These are phyloP conservation scores for Mustelus asterias DNA, from an alignment of 2,113 vertebrate genomes.

Conservation along the genomic window DNA sequence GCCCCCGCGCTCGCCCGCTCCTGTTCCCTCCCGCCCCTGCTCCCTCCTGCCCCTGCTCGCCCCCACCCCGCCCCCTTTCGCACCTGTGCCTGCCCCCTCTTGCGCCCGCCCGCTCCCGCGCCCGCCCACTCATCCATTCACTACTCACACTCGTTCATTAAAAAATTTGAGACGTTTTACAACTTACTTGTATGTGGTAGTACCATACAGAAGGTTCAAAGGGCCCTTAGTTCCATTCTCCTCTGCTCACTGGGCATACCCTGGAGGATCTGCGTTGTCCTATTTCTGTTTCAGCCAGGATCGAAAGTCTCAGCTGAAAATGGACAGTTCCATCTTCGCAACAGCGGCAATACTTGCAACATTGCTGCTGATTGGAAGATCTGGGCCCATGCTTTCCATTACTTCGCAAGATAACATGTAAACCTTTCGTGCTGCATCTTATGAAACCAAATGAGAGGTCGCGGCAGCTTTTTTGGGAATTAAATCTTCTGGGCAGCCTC, in stretches of 20 bases:
- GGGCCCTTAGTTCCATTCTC: not conserved
- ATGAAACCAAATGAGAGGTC: not conserved
- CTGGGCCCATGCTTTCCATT: not conserved
- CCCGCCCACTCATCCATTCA: not conserved
- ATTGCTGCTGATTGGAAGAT: not conserved
- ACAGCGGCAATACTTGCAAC: not conserved
- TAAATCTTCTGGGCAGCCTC: not conserved
- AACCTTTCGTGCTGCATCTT: not conserved
- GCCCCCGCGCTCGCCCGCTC: no score
- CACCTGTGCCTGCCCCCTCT: no score
- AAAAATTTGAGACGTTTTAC: not conserved
- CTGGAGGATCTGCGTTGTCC: not conserved
- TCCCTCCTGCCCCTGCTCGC: no score
- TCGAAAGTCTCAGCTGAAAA: not conserved
- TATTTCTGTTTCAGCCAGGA: not conserved
- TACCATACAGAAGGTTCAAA: not conserved
- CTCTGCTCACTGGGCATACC: not conserved
- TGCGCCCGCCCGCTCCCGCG: no score
- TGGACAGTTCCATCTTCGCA: not conserved
- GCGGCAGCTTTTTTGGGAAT: not conserved
- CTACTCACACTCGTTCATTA: not conserved
- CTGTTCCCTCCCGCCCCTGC: no score
- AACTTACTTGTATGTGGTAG: not conserved
- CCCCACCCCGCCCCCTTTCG: no score
- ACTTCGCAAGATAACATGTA: not conserved